Conservation (phyloP, 1,140 invertebrate genomes). For the Belonocnema kinseyi region DNA sequence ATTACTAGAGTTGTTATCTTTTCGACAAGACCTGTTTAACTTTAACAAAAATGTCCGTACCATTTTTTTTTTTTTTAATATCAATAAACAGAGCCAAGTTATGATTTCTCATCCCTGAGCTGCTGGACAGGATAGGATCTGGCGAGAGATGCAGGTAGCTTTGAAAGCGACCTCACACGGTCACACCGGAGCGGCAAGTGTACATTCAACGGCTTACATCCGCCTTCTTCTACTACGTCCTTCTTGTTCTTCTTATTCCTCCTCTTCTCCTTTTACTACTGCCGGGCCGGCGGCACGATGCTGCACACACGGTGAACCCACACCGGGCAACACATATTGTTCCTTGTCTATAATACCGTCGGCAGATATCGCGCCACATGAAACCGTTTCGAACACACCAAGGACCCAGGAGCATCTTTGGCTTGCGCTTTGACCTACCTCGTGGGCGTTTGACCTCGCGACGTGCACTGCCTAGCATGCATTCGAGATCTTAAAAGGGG, state of each 20-base stretch:
- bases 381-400: conserved; percentile 56
- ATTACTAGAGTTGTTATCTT: too few species aligned
- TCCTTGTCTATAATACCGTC: conserved; percentile 23
- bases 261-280: conserved; percentile 35
- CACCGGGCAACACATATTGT: conserved; percentile 17
- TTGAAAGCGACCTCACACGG: conserved; percentile 53
- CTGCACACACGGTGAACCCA: neutral
- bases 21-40: too few species aligned
- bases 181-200: conserved; percentile 41
- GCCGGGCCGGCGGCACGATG: neutral
- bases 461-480: conserved; percentile 50
- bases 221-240: conserved; percentile 44
- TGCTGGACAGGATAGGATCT: conserved; percentile 43
- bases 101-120: too few species aligned
- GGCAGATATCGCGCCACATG: conserved; percentile 48
- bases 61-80: too few species aligned
- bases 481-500: conserved; percentile 49
- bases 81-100: too few species aligned
- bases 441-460: conserved; percentile 52
- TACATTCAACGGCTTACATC: conserved; percentile 33
- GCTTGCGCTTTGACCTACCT: conserved; percentile 47
- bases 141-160: conserved; percentile 51
- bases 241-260: conserved; percentile 43
- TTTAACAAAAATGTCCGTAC: too few species aligned
- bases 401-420: conserved; percentile 37